phyloP scores from a whole-genome alignment of 37 sponge, comb jelly and placozoan species.

The Cladorhizidae sp. region DNA sequence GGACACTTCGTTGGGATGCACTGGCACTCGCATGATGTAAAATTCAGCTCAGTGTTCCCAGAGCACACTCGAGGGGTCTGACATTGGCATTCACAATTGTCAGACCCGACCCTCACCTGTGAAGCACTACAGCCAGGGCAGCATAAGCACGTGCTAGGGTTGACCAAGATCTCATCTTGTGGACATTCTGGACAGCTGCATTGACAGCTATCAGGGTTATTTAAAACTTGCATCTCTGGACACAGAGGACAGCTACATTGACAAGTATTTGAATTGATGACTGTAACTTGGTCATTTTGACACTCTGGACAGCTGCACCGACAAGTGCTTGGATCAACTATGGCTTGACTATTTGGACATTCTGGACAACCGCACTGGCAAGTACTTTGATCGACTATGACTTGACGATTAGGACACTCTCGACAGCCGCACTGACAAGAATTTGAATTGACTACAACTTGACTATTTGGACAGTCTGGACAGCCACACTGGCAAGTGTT shows the following conservation, averaged over 20 bases:
- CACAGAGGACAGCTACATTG: conserved; percentile 17
- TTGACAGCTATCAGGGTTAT: background rate
- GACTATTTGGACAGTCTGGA: conserved; percentile 2
- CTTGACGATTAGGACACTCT: conserved; percentile 5
- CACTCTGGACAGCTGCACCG: background rate
- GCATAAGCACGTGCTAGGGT: background rate
- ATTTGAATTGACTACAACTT: background rate
- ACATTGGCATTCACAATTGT: conserved; percentile 48
- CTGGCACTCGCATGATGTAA: conserved; percentile 10
- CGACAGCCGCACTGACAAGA: conserved; percentile 22
- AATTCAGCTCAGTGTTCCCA: background rate
- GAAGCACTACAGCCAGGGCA: background rate
- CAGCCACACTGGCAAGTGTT: conserved; percentile 29
- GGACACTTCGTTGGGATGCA: conserved; percentile 17
- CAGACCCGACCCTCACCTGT: background rate
- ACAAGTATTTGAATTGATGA: conserved; percentile 26
- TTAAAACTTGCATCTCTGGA: background rate
- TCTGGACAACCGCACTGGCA: background rate
- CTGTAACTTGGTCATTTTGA: background rate
- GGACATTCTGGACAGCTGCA: conserved; percentile 15
- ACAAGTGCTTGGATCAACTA: background rate
- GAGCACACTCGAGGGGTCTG: background rate
- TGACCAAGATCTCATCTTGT: background rate
- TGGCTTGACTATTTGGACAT: background rate
- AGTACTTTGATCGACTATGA: background rate